These are phyloP conservation scores for Caenorhabditis uteleia DNA, from an alignment of 2,888 invertebrate species.

Conservation along the genomic window DNA sequence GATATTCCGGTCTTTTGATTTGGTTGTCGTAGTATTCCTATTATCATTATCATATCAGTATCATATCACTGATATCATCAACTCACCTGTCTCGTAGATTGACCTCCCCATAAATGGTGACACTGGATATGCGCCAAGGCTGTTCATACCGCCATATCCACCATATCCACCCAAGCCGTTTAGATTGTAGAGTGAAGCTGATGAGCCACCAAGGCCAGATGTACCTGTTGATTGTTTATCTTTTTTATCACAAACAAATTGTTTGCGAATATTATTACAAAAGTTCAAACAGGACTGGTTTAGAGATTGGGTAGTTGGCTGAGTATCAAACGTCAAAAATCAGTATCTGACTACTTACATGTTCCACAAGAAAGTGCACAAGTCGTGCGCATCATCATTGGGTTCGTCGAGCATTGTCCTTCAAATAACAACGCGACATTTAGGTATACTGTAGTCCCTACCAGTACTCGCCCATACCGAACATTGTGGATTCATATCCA, in stretches of 20 bases:
- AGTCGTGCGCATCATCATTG: slow-evolving; percentile 26
- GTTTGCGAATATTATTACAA: no score
- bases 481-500: slow-evolving; percentile 30
- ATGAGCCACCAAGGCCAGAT: slow-evolving; percentile 12
- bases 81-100: slow-evolving; percentile 30
- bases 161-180: background rate
- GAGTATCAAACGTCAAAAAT: no score
- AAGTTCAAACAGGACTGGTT: no score
- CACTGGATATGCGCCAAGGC: slow-evolving; percentile 10
- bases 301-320: no score
- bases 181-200: slow-evolving; percentile 7
- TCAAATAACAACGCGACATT: no score
- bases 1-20: no score
- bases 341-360: no score
- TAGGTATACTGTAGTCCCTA: slow-evolving; percentile 1
- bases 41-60: no score
- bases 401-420: slow-evolving; percentile 35
- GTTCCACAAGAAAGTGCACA: slow-evolving; percentile 37
- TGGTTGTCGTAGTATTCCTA: no score
- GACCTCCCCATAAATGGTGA: slow-evolving; percentile 32
- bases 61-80: no score
- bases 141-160: slow-evolving; percentile 1
- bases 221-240: no score
- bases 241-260: no score
- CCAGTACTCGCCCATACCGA: slow-evolving; percentile 38